Base-by-base conservation (phyloP, 2,888 invertebrate species). In the Fragum sueziense region DNA sequence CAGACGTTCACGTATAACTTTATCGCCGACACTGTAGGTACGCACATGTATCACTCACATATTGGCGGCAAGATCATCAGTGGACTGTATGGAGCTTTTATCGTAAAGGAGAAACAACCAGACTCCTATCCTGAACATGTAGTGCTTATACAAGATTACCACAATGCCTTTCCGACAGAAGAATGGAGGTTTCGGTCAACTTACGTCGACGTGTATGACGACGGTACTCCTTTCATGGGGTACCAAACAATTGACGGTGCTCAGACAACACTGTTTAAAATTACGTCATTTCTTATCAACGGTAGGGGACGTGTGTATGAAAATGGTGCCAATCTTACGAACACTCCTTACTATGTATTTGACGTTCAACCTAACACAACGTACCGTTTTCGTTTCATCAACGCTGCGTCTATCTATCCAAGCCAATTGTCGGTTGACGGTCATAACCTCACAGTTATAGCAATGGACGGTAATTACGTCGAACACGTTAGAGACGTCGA, bases 301-400 rank as follows among this genome's bases (percentile, higher is more conserved):
- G n/a, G n/a, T n/a, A n/a, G n/a, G n/a, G n/a, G n/a, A n/a, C n/a
- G n/a, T n/a, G n/a, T n/a, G 88, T 57, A 76, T 29, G 51, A 72
- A 7, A n/a, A n/a, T n/a, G 75, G 71, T 2, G 61, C 31, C 0
- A n/a, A 70, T 17, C 51, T 79, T 37, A 84, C 84, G 3, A 65
- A 72, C 14, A 75, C 87, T 14, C 84, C 88, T 2, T 59, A 85
- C 34, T 59, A 78, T 27, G 73, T 70, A 3, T 89, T 87, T 47
- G 65, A 51, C 1, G 88, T 88, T 3, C 51, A 54, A n/a, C n/a
- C 34, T 20, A 76, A 76, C 2, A 71, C 20, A 25, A 20, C 33
- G 6, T 86, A 85, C 65, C 72, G 88, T n/a, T 89, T 91, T 70
- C 74, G 90, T 51, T 82, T 90, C 20, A 87, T 89, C 11, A 84